A percentile compares a stretch with the other conserved stretches of the same genome.
These are phyloP conservation scores for Scaptomyza reducta DNA, from an alignment of 2,888 invertebrate species.

Conservation along the genomic window DNA sequence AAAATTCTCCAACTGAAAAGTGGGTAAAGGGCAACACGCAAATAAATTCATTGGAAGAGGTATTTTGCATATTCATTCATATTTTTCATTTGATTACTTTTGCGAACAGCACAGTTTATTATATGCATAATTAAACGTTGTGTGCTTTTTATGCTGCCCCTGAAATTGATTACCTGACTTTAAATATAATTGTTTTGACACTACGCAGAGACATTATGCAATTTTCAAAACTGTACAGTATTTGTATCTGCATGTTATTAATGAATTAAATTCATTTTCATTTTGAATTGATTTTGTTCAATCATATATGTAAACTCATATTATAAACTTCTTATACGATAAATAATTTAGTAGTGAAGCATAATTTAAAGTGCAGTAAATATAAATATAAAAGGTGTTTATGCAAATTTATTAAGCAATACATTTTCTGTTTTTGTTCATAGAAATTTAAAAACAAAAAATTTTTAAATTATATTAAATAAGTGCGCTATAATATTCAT, in stretches of 20 bases:
- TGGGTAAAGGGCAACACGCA: conserved; percentile 66
- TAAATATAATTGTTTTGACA: background rate
- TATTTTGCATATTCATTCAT: conserved; percentile 22
- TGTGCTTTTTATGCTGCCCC: conserved; percentile 2
- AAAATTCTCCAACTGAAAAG: conserved; percentile 43
- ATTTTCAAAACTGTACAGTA: background rate
- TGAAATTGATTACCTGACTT: background rate
- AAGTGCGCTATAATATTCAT: too few species aligned
- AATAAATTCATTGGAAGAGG: conserved; percentile 24
- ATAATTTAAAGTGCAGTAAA: background rate
- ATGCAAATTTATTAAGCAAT: background rate
- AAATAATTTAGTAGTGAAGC: background rate
- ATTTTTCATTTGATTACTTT: conserved; percentile 7
- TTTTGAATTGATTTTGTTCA: background rate
- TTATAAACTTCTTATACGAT: background rate
- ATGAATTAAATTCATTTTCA: background rate
- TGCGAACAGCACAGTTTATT: background rate
- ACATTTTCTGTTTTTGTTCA: too few species aligned
- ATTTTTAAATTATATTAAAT: too few species aligned
- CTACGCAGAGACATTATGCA: background rate
- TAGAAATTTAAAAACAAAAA: too few species aligned
- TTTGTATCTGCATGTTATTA: background rate
- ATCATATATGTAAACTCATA: background rate
- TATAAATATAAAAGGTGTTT: background rate
- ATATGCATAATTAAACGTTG: background rate